Evolutionary conservation across 2,888 invertebrate species (phyloP), one percentile per base, ranked within the genome.

Genomic region (Hyles lineata): DNA sequence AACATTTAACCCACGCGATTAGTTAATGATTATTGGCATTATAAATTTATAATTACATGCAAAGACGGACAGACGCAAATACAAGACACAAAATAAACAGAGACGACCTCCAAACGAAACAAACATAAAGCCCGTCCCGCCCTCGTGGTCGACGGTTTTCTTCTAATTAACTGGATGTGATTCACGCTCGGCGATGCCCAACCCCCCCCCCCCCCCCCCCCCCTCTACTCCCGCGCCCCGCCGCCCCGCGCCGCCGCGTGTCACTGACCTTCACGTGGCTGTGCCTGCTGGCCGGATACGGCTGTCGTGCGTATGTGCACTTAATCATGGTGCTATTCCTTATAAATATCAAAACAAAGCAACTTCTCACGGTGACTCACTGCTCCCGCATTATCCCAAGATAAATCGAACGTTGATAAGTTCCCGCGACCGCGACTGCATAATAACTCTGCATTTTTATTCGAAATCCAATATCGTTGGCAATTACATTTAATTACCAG

Each of bases 201-300:
- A 3, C n/a, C 55, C 55, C 17, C 32, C n/a, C 19, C 52, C 71
- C 61, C 71, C 59, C 43, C 7, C 25, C 67, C 62, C 43, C 76
- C 76, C 76, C 78, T n/a, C n/a, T n/a, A n/a, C n/a, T n/a, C n/a
- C 32, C 17, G 7, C n/a, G 29, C 55, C 17, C 32, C n/a, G 21
- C 52, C 71, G 71, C 71, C 59, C 43, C 7, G 43, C 67, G 69
- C 43, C 76, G 77, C 76, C 78, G 80, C 85, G 87, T 90, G 90
- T 92, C 90, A 91, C 81, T 90, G 91, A 92, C 91, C 92, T 92
- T 91, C 90, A 84, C 82, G 83, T 85, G 86, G 85, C 87, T 84
- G 81, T 79, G 81, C 50, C 17, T 29, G 21, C 67, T 15, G 84
- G 83, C 85, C 90, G 91, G 89, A 90, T 89, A 85, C 84, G 82